Evolutionary conservation across 2,113 vertebrate genomes (phyloP).

Genomic region (Cheilinus undulatus): DNA sequence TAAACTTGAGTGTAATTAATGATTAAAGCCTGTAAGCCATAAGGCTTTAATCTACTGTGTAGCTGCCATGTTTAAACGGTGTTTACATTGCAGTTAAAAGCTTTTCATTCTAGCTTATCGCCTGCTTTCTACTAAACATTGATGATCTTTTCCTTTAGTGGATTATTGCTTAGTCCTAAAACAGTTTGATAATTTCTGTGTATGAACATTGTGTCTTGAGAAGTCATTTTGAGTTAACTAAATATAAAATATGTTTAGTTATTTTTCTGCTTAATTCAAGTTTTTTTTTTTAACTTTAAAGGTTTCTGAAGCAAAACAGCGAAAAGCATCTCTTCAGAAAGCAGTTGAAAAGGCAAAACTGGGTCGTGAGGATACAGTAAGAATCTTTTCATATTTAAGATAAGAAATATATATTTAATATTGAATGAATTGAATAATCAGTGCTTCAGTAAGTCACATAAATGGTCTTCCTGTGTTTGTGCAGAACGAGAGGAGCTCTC

Average conservation of each 20-base stretch:
- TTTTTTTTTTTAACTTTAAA: slow-evolving; percentile 68
- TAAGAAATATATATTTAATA: too few relatives aligned
- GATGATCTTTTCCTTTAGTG: neutral
- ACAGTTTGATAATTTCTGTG: neutral
- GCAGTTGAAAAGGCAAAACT: slow-evolving; percentile 88
- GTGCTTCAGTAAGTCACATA: neutral
- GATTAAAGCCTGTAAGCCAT: neutral
- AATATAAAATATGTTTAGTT: neutral
- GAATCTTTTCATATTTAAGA: slow-evolving; percentile 36
- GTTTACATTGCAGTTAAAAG: neutral
- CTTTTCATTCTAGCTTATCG: neutral
- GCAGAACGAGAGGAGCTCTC: slow-evolving; percentile 86
- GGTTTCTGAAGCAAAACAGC: slow-evolving; percentile 87
- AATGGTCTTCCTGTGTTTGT: neutral
- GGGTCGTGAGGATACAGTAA: slow-evolving; percentile 93
- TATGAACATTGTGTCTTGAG: neutral
- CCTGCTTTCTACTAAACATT: neutral
- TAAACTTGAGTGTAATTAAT: neutral
- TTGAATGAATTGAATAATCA: neutral
- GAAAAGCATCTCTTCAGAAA: slow-evolving; percentile 83
- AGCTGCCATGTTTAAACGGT: neutral
- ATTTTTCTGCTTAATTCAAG: neutral
- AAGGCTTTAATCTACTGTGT: neutral
- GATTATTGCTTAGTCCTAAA: neutral
- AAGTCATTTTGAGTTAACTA: neutral